A percentile compares a stretch with the other conserved stretches of the same genome.
Evolutionary conservation across 2,888 invertebrate species (phyloP).

Genomic region (Lissocephala sabroskyi): DNA sequence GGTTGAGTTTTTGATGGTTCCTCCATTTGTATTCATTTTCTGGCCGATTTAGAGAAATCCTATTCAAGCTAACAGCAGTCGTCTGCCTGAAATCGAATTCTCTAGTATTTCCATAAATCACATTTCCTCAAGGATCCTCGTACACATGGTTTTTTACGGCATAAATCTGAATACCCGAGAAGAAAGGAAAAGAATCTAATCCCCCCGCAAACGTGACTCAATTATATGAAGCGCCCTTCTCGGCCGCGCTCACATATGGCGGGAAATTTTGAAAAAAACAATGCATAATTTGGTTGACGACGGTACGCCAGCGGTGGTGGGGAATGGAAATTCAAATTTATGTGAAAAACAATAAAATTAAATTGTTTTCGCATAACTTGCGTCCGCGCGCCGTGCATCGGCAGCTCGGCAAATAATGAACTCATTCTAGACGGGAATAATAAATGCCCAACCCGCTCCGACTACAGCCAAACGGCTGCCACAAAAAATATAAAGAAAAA

Average conservation of each 20-base stretch:
- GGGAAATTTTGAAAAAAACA: conserved; percentile 21
- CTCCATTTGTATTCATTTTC: too few species aligned
- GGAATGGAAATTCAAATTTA: conserved; percentile 50
- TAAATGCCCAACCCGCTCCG: conserved; percentile 51
- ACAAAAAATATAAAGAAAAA: conserved; percentile 12
- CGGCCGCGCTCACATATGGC: conserved; percentile 3
- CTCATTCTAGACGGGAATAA: conserved; percentile 63
- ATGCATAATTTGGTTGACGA: conserved; percentile 44
- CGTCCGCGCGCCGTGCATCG: conserved; percentile 4
- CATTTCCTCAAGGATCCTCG: conserved; percentile 24
- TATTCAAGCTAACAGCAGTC: too few species aligned
- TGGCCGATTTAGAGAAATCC: too few species aligned
- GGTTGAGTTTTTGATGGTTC: too few species aligned
- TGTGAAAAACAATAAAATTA: conserved; percentile 70
- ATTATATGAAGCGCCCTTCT: conserved; percentile 39
- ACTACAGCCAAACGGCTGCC: conserved; percentile 19
- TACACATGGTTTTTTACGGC: conserved; percentile 15
- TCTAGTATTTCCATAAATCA: conserved; percentile 53
- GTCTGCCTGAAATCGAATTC: too few species aligned
- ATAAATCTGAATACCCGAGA: conserved; percentile 57
- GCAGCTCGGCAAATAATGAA: conserved; percentile 58
- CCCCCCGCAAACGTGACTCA: conserved; percentile 59
- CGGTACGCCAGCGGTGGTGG: not conserved
- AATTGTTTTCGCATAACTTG: conserved; percentile 67
- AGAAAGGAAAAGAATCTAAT: conserved; percentile 27